Conservation (phyloP, 2,888 invertebrate genomes). For the Mythimna ferrago region DNA sequence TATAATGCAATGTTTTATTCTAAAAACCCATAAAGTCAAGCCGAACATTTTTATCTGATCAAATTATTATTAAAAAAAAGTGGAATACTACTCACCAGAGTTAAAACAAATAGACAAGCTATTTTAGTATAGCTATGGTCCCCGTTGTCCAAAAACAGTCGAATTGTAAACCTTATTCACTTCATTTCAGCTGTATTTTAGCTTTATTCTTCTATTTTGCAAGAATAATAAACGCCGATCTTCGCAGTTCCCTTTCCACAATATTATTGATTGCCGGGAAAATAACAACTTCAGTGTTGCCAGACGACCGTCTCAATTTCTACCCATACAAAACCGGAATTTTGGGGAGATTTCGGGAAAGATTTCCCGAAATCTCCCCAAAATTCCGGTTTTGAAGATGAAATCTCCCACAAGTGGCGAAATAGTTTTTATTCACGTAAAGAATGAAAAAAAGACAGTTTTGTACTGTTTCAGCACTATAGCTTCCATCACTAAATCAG, state of each 20-base stretch:
- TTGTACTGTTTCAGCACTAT: no score
- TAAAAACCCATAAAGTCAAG: neutral
- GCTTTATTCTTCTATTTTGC: neutral
- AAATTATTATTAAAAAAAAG: neutral
- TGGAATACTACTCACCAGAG: constrained; percentile 12
- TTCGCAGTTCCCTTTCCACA: neutral
- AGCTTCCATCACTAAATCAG: no score
- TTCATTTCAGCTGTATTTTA: neutral
- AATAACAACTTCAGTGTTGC: constrained; percentile 34
- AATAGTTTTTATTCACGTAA: no score
- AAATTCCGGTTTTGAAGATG: no score
- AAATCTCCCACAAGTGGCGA: no score
- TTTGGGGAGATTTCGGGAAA: no score
- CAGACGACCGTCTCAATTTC: no score
- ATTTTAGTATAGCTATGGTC: neutral
- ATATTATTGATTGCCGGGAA: constrained; percentile 34
- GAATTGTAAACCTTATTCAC: neutral
- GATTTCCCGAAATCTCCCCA: no score
- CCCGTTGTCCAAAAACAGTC: neutral
- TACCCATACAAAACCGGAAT: no score
- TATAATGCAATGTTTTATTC: no score
- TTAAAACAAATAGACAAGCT: neutral
- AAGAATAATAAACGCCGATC: neutral
- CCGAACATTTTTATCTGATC: neutral
- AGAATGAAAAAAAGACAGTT: no score